A percentile compares a stretch with the other conserved stretches of the same genome.
These are phyloP conservation scores for Drosophila melanosoma DNA, from an alignment of 2,888 invertebrate species.

Conservation along the genomic window DNA sequence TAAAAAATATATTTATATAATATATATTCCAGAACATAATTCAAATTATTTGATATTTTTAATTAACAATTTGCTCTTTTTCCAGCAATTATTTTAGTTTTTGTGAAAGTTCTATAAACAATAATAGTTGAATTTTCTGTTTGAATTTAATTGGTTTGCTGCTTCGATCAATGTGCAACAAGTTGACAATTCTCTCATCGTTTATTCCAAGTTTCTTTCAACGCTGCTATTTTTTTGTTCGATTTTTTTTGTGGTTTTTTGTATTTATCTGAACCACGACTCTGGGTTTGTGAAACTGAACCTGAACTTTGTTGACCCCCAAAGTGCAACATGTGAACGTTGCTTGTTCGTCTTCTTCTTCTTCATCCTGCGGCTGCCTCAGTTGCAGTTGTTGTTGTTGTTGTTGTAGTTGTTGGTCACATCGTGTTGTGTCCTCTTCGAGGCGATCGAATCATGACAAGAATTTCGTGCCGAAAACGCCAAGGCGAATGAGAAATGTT, in stretches of 20 bases:
- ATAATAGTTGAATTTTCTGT: not conserved
- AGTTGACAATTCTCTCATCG: conserved; percentile 52
- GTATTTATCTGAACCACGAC: conserved; percentile 59
- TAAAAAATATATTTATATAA: not conserved
- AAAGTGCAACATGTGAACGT: conserved; percentile 74
- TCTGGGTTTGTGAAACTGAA: conserved; percentile 47
- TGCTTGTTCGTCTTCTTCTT: conserved; percentile 27
- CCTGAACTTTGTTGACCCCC: conserved; percentile 68
- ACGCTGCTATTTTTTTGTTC: conserved; percentile 6
- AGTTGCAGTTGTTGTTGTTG: conserved; percentile 26
- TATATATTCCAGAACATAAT: not conserved
- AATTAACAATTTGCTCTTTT: not conserved
- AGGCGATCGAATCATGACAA: conserved; percentile 83
- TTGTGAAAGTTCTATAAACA: not conserved
- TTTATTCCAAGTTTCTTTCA: conserved; percentile 26
- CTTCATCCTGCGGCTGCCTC: conserved; percentile 5
- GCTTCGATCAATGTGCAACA: conserved; percentile 18
- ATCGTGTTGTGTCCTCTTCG: conserved; percentile 74
- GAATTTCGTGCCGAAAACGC: conserved; percentile 80
- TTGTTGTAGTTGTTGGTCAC: conserved; percentile 44
- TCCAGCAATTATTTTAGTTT: not conserved
- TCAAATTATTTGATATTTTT: not conserved
- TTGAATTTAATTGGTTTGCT: conserved; percentile 45
- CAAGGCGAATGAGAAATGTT: conserved; percentile 80
- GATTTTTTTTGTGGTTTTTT: not conserved